These are phyloP conservation scores for Melierax canorus DNA, from an alignment of 2,113 vertebrate genomes.

Conservation along the genomic window DNA sequence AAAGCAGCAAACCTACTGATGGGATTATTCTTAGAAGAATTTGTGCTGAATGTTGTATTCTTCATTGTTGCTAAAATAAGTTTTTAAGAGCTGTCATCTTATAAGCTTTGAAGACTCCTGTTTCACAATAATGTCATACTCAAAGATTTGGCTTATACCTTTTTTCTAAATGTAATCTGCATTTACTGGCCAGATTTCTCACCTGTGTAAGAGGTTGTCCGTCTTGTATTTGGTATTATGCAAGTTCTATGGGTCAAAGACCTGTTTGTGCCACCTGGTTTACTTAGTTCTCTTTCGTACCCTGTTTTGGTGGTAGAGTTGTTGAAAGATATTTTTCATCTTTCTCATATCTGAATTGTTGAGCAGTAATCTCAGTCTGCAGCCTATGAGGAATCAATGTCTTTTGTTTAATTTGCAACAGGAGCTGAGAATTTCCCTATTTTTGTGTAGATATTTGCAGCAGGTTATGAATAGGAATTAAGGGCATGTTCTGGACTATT, in stretches of 20 bases:
- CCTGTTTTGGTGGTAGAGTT: not conserved
- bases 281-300: not conserved
- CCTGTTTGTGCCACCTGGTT: not conserved
- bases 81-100: not conserved
- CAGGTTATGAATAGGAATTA: not conserved
- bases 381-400: rapidly evolving
- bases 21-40: not conserved
- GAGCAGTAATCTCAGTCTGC: not conserved
- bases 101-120: not conserved
- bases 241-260: not conserved
- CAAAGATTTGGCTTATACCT: not conserved
- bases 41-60: not conserved
- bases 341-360: not conserved
- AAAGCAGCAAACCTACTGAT: not conserved
- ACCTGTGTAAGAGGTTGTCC: not conserved
- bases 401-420: not conserved
- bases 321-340: not conserved
- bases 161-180: not conserved
- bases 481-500: not conserved
- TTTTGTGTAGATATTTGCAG: not conserved
- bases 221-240: not conserved
- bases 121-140: not conserved
- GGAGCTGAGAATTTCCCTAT: not conserved
- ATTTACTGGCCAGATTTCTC: not conserved
- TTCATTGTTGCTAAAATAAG: not conserved